Base-by-base conservation (phyloP, 1,140 invertebrate species). In the Belonocnema kinseyi region DNA sequence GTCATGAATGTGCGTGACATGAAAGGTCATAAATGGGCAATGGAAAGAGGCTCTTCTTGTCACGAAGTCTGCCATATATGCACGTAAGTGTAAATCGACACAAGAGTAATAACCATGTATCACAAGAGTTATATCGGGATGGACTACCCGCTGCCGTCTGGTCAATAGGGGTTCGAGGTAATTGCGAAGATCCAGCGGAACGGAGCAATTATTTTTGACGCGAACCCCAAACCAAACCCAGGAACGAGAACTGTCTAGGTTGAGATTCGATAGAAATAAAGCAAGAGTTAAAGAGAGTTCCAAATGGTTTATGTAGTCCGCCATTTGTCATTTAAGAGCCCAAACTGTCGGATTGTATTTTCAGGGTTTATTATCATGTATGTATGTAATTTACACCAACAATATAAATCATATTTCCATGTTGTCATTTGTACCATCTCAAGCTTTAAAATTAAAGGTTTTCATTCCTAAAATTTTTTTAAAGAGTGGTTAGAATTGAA, bases 101-200 rank as follows among this genome's bases (percentile, higher is more conserved):
- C 70, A 78, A 21, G 72, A 77, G 84, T 83, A 85, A 84, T 84
- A 80, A 83, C 82, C 79, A 77, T 80, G 82, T 78, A 85, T 79
- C 82, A 81, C 72, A 56, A 74, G 75, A 85, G 77, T 82, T 81
- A 79, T 78, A 76, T 81, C 77, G 78, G 71, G 54, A 76, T 75
- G 71, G 71, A 16, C 53, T 50, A 56, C 40, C 61, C 52, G 66
- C 33, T 46, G 52, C 21, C 72, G 71, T 77, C 53, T 54, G 73
- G 52, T 19, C 53, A 54, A 74, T 72, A 71, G 51, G 19, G 50
- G 73, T 73, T 50, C 74, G 16, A 72, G 53, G 78, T 76, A 76
- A 79, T 79, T 79, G 74, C 78, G 72, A 79, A 50, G 72, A 76
- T 76, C 72, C 71, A 73, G 78, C 74, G 74, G 78, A 79, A 79